Base-by-base conservation (phyloP, 2,113 vertebrate genomes). In the Pelvicachromis taeniatus region DNA sequence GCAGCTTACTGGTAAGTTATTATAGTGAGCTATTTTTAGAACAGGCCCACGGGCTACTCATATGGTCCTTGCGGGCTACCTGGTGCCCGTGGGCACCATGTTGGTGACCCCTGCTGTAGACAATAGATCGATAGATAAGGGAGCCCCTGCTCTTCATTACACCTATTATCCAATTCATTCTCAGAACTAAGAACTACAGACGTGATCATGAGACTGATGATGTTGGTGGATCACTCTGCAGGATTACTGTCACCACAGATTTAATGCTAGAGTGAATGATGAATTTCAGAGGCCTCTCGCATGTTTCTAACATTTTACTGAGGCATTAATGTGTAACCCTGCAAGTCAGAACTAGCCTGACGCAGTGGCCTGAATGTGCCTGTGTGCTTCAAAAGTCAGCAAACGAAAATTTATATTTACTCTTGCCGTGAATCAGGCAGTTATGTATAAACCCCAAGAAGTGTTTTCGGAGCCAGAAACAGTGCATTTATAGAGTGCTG, bases 291-390 rank as follows among this genome's bases (percentile, higher is more conserved):
- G 56, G 84, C 70, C 58, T 78, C 31, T 78, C 11, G 21, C 6
- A 7, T 50, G 16, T 70, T 48, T 53, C 70, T 65, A 78, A 58
- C 78, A 83, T 88, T 63, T 26, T 80, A 75, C 77, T 4, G 45
- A 83, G 58, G 61, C 29, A 54, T 7, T 89, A 81, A 84, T 70
- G 42, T 85, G 88, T 33, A 86, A 65, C 14, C 80, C 86, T 79
- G 16, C 31, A 82, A 91, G 77, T 84, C 77, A 33, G 83, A 35
- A 85, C 75, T 68, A 52, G 78, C 4, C 70, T 78, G 89, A 89
- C 40, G 80, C 63, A 86, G 35, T 26, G 12, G 61, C 26, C 70
- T 16, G 31, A 73, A 83, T 38, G 61, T 88, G 87, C 73, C 78
- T 48, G 42, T 14, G 9, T 4, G 48, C 26, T 38, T 53, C 7